Base-by-base conservation (phyloP, 1,140 invertebrate species). In the Trichoplusia ni region DNA sequence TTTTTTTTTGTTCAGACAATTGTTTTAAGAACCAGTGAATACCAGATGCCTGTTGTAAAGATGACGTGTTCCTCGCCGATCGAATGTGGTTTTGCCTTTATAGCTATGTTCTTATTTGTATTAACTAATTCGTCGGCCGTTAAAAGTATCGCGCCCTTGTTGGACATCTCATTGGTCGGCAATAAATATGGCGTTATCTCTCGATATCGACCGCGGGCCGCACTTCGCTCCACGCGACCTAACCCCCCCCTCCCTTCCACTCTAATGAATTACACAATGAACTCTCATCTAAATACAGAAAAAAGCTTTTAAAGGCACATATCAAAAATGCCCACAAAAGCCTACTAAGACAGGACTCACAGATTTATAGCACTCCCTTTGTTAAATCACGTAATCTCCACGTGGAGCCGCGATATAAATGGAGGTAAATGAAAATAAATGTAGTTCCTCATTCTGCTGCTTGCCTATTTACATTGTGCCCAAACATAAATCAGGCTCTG, bases 291-390 rank as follows among this genome's bases (percentile, higher is more conserved):
- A 89, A 89, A 90, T 90, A 90, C 88, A 90, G 86, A 90, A 90
- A 90, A 90, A 90, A 90, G 86, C 88, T 90, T 90, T 90, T 90
- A 90, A 86, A 90, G 86, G 88, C 88, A 90, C 86, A 89, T 89
- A 90, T 90, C 88, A 90, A 90, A 89, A 90, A 86, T 90, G 77
- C 86, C 84, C 82, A 90, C 87, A 87, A 86, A 80, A 88, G 87
- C 86, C 82, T 90, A 86, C 87, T 89, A 88, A 89, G 86, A 90
- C 87, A 86, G 86, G 79, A 80, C 79, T 72, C 67, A 68, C 72
- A 86, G 88, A 90, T 90, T 90, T 90, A 90, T 90, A 77, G 78
- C 81, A 74, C 81, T 81, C 78, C 85, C 83, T 90, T 89, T 90
- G 88, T 90, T 88, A 86, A 89, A 90, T 85, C 86, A 87, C 82